A percentile compares a stretch with the other conserved stretches of the same genome.
Conservation (phyloP, 2,113 vertebrate species). For the Numenius arquata region DNA sequence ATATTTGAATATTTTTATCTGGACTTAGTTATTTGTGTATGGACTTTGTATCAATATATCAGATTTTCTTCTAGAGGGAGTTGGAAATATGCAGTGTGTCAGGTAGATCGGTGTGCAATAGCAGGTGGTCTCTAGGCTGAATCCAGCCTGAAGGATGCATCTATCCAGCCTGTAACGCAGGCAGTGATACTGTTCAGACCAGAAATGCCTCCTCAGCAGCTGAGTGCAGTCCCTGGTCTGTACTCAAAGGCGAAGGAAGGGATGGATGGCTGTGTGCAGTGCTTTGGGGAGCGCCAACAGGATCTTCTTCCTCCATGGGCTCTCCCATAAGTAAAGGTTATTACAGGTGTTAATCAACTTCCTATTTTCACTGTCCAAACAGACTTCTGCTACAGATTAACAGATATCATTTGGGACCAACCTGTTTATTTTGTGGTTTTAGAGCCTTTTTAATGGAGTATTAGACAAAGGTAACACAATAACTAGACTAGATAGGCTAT, state of each 20-base stretch:
- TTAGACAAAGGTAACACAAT: neutral
- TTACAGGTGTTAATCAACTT: neutral
- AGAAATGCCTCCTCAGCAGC: neutral
- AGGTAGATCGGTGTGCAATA: neutral
- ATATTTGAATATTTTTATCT: neutral
- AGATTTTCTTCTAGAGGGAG: neutral
- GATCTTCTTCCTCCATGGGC: neutral
- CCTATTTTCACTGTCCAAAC: neutral
- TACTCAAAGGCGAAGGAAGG: neutral
- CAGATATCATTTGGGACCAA: neutral
- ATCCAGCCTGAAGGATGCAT: neutral
- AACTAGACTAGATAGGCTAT: neutral
- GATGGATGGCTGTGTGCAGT: accelerated
- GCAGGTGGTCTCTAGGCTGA: neutral
- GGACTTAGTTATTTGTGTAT: neutral
- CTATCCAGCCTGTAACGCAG: neutral
- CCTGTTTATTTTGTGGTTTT: neutral
- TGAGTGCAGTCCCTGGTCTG: neutral
- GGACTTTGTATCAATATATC: neutral
- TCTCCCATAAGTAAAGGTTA: neutral
- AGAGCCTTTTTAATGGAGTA: neutral
- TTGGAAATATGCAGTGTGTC: neutral
- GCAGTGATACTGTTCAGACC: neutral
- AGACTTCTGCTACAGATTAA: neutral
- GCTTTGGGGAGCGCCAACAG: neutral